A percentile compares a stretch with the other conserved stretches of the same genome.
These are phyloP conservation scores for Arion vulgaris DNA, from an alignment of 1,140 invertebrate species.

Conservation along the genomic window DNA sequence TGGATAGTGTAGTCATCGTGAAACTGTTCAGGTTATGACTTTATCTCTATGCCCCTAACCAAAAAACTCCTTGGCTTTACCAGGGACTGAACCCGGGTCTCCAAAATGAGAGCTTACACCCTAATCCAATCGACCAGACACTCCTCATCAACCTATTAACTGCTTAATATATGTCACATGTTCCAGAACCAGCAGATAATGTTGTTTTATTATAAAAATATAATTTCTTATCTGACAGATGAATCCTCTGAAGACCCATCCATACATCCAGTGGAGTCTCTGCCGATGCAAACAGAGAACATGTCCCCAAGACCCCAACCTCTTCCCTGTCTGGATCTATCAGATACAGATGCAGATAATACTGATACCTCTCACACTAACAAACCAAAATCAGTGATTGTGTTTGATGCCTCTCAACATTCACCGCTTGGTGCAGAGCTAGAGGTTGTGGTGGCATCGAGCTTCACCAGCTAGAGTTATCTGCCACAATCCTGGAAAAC, in stretches of 20 bases:
- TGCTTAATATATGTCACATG: no score
- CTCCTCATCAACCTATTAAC: no score
- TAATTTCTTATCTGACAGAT: neutral
- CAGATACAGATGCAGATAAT: conserved; percentile 19
- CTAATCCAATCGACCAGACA: no score
- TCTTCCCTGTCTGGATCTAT: conserved; percentile 10
- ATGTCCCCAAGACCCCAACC: conserved; percentile 7
- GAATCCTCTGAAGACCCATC: conserved; percentile 4
- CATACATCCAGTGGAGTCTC: neutral
- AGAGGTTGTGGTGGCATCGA: conserved; percentile 15
- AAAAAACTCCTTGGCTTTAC: no score
- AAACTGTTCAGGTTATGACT: no score
- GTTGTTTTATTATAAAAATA: neutral
- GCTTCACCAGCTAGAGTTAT: conserved; percentile 23
- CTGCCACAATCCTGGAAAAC: conserved; percentile 28
- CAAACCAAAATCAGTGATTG: conserved; percentile 7
- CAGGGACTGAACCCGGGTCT: no score
- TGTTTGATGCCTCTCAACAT: conserved; percentile 33
- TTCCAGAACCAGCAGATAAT: no score
- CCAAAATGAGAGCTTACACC: no score
- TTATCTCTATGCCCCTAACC: no score
- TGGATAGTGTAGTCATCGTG: no score
- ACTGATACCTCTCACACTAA: neutral
- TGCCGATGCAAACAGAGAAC: conserved; percentile 29
- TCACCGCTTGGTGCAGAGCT: conserved; percentile 16